A percentile compares a stretch with the other conserved stretches of the same genome.
Conservation (phyloP, 2,797 vertebrate genomes). For the Schizothorax lantsangensis region DNA sequence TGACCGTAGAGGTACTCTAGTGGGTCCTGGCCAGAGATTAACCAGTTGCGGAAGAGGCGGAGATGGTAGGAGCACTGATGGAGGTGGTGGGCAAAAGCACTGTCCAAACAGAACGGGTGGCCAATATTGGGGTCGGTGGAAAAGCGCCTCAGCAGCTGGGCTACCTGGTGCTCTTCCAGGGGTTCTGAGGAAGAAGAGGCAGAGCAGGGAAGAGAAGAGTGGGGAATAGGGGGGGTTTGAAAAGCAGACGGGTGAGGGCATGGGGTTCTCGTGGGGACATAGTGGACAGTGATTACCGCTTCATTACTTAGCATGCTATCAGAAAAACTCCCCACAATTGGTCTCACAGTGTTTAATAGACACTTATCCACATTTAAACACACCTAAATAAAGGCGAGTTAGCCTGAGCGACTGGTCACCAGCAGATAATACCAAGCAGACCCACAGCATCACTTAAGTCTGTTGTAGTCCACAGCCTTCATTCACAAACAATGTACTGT, state of each 20-base stretch:
- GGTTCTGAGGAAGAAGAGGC: constrained; percentile 89
- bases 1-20: constrained; percentile 98
- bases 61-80: constrained; percentile 99
- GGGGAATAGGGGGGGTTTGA: constrained; percentile 62
- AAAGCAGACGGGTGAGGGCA: constrained; percentile 55
- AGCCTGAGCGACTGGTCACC: constrained; percentile 15
- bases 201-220: constrained; percentile 60
- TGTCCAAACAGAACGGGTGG: constrained; percentile 88
- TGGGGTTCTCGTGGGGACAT: constrained; percentile 14
- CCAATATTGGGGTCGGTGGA: constrained; percentile 88
- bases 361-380: neutral
- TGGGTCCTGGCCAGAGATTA: constrained; percentile 95
- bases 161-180: constrained; percentile 91
- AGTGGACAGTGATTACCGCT: neutral
- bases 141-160: constrained; percentile 92
- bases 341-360: neutral
- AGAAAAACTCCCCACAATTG: constrained; percentile 2
- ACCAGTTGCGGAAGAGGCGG: constrained; percentile 98
- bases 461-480: constrained; percentile 19
- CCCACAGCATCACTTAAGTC: constrained; percentile 29
- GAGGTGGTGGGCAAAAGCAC: constrained; percentile 94
- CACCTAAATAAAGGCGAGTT: constrained; percentile 6
- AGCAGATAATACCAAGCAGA: constrained; percentile 33
- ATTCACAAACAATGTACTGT: constrained; percentile 14
- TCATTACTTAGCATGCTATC: constrained; percentile 38